Percentiles rank a stretch among this genome's conserved stretches.
Evolutionary conservation across 2,888 invertebrate species (phyloP).

Genomic region (Dioctria linearis): DNA sequence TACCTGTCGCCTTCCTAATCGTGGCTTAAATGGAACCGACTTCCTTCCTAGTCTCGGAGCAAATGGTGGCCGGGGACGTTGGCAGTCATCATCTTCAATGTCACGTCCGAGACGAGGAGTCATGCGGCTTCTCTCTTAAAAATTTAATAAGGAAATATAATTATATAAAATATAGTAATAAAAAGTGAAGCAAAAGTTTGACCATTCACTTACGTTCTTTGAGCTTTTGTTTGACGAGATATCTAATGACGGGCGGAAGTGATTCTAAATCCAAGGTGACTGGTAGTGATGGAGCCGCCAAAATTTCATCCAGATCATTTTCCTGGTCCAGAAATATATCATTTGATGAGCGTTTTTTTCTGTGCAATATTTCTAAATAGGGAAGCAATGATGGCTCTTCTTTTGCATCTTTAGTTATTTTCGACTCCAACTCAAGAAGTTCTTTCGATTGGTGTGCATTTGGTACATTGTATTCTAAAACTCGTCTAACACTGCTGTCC

Average conservation of each 20-base stretch:
- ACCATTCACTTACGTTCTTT: conserved; percentile 16
- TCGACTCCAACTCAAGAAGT: conserved; percentile 16
- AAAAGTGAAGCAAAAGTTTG: not conserved
- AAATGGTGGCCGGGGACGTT: conserved; percentile 71
- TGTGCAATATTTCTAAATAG: conserved; percentile 1
- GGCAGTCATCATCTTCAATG: conserved; percentile 59
- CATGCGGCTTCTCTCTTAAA: conserved; percentile 13
- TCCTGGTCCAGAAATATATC: conserved; percentile 28
- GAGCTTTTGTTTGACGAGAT: conserved; percentile 40
- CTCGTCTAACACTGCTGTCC: not conserved
- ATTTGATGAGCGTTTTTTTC: conserved; percentile 37
- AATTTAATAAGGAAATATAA: not conserved
- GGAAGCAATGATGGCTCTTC: not conserved
- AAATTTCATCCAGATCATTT: conserved; percentile 26
- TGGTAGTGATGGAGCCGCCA: conserved; percentile 11
- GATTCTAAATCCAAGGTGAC: conserved; percentile 33
- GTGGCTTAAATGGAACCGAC: conserved; percentile 71
- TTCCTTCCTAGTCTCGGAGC: conserved; percentile 72
- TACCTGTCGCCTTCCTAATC: conserved; percentile 67
- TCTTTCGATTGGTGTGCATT: conserved; percentile 9
- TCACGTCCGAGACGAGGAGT: conserved; percentile 44
- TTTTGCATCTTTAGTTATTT: not conserved
- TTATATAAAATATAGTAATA: not conserved
- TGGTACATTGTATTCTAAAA: not conserved
- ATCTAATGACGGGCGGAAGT: conserved; percentile 43